phyloP scores from a whole-genome alignment of 2,888 invertebrate species.

The Drosophila monieri region DNA sequence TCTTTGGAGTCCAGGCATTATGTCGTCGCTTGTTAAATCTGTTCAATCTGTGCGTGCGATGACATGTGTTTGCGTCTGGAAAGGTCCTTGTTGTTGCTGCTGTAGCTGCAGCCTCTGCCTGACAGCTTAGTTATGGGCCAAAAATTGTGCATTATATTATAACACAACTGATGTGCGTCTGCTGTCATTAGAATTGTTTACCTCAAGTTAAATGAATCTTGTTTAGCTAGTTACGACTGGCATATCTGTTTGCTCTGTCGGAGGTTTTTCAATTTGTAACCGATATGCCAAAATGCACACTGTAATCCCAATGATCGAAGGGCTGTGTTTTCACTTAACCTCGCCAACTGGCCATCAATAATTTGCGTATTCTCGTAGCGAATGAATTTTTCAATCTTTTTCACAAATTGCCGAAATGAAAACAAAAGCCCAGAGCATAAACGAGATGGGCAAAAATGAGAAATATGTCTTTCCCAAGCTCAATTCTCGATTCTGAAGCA shows the following conservation, averaged over 20 bases:
- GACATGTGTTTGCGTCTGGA: slow-evolving; percentile 64
- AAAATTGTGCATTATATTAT: slow-evolving; percentile 61
- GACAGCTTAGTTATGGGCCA: slow-evolving; percentile 55
- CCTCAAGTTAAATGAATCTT: slow-evolving; percentile 41
- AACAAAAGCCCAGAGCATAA: slow-evolving; percentile 23
- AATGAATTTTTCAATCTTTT: slow-evolving; percentile 26
- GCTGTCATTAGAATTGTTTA: slow-evolving; percentile 60
- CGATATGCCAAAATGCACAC: not conserved
- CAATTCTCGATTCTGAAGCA: slow-evolving; percentile 18
- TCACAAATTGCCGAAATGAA: slow-evolving; percentile 17
- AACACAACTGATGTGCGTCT: slow-evolving; percentile 59
- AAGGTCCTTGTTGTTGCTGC: slow-evolving; percentile 19
- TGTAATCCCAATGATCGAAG: not conserved
- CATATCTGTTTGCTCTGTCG: slow-evolving; percentile 7
- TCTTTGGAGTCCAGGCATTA: slow-evolving; percentile 60
- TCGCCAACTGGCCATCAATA: not conserved
- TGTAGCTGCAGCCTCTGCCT: slow-evolving; percentile 12
- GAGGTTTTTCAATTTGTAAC: slow-evolving; percentile 2
- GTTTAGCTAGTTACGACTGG: slow-evolving; percentile 20
- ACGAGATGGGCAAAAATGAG: slow-evolving; percentile 14
- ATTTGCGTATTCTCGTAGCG: slow-evolving; percentile 9
- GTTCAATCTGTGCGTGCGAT: slow-evolving; percentile 72
- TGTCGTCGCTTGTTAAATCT: slow-evolving; percentile 71
- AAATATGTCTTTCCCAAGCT: slow-evolving; percentile 14
- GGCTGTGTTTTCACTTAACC: not conserved